Evolutionary conservation across 2,113 vertebrate genomes (phyloP).

Genomic region (Cyanocitta stelleri): DNA sequence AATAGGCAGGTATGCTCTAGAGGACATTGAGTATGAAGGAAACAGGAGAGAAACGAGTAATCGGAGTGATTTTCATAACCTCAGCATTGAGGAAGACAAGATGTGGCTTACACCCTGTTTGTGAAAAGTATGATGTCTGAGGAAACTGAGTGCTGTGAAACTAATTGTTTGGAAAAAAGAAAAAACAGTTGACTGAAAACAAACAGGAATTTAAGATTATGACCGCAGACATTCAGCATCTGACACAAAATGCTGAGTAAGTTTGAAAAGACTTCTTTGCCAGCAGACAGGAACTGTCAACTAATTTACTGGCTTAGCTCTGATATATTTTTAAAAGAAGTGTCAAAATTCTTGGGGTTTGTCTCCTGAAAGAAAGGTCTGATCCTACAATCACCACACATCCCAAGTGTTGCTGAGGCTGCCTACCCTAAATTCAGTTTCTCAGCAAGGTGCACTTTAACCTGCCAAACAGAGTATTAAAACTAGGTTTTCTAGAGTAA

Average conservation of each 20-base stretch:
- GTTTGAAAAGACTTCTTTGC: background rate
- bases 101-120: background rate
- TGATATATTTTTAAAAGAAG: background rate
- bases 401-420: background rate
- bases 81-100: background rate
- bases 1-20: background rate
- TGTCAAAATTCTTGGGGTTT: background rate
- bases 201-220: constrained; percentile 58
- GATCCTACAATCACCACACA: background rate
- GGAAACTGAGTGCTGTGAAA: background rate
- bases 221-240: constrained; percentile 25
- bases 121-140: background rate
- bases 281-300: background rate
- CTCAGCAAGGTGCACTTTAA: background rate
- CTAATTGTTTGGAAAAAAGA: background rate
- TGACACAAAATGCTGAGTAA: constrained; percentile 48
- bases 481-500: background rate
- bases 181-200: constrained; percentile 36
- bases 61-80: background rate
- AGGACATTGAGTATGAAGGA: background rate
- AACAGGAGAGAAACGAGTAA: background rate
- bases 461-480: background rate
- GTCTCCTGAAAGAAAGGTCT: background rate
- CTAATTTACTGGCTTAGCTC: background rate
- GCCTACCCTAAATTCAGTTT: background rate